Base-by-base conservation (phyloP, 1,140 invertebrate genomes). In the Chironomus striatipennis region DNA sequence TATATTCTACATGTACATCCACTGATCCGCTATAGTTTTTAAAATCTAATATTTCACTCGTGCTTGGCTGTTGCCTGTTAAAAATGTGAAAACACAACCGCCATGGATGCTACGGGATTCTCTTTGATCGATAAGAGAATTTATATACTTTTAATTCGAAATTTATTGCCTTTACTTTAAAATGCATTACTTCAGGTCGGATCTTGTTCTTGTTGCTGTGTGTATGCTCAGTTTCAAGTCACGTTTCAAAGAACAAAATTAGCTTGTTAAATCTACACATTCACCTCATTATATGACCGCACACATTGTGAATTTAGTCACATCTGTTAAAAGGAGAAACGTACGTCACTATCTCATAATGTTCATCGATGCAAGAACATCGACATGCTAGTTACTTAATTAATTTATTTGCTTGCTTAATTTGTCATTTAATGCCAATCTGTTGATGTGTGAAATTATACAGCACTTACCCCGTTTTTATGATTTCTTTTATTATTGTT, bases 51-150 rank as follows among this genome's bases (percentile, higher is more conserved):
- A 70, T 70, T 70, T 70, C 65, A 70, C 47, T 57, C 47, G n/a
- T 57, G 12, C n/a, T n/a, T 15, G 20, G 17, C n/a, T 57, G 47
- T 57, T 57, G 47, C n/a, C 65, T 70, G 17, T 17, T 70, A 10
- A 70, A 70, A 18, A 17, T 20, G 17, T 18, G 18, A 15, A 20
- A 70, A 17, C n/a, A 20, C 65, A 70, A 70, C 7, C 7, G 5
- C 7, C 7, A 20, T 34, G 24, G 24, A 34, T 34, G 24, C 24
- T 34, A 34, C 24, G 24, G 24, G 24, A 34, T 20, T 70, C 18
- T 70, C 65, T 70, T 70, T 70, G 65, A 70, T 70, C 65, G 65
- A 70, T 70, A 70, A 70, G 65, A 70, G 20, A 70, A 70, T 70
- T 70, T 70, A 70, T 70, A 17, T 20, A 70, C 65, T 70, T 70